phyloP scores from a whole-genome alignment of 2,797 vertebrate genomes.

The Eulemur rubriventer region DNA sequence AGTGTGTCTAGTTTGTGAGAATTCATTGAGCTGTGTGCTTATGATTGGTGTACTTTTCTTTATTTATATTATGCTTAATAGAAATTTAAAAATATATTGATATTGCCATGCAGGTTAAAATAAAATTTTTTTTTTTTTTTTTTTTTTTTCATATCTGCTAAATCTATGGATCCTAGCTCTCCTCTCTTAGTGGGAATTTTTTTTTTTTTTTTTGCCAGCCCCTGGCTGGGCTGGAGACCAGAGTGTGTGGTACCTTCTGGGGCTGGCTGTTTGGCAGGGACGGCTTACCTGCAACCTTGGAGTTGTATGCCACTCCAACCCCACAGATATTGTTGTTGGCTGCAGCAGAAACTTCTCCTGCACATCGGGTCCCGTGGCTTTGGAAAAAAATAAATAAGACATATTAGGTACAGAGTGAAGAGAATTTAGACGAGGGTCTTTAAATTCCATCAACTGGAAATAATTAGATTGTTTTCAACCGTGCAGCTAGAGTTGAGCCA shows the following conservation, averaged over 20 bases:
- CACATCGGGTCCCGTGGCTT: slow-evolving; percentile 98
- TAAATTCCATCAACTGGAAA: background rate
- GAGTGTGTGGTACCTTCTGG: background rate
- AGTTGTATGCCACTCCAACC: slow-evolving; percentile 97
- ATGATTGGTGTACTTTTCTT: background rate
- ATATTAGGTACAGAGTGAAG: background rate
- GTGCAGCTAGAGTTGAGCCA: background rate
- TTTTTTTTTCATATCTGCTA: background rate
- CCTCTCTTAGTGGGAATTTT: background rate
- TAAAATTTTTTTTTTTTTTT: background rate
- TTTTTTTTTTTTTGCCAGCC: background rate
- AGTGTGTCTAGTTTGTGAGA: background rate
- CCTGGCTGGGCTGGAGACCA: background rate
- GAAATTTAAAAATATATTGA: background rate
- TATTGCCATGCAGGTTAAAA: background rate
- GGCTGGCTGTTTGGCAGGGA: background rate
- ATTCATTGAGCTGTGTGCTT: background rate
- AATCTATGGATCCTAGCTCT: background rate
- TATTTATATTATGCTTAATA: background rate
- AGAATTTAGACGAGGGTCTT: background rate
- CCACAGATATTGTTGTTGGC: slow-evolving; percentile 99
- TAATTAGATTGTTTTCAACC: background rate
- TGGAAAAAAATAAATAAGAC: slow-evolving; percentile 57
- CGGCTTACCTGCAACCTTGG: slow-evolving; percentile 95
- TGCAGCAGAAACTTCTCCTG: slow-evolving; percentile 97